Conservation (phyloP, 92 coral and sea anemone species). For the Pocillopora meandrina region DNA sequence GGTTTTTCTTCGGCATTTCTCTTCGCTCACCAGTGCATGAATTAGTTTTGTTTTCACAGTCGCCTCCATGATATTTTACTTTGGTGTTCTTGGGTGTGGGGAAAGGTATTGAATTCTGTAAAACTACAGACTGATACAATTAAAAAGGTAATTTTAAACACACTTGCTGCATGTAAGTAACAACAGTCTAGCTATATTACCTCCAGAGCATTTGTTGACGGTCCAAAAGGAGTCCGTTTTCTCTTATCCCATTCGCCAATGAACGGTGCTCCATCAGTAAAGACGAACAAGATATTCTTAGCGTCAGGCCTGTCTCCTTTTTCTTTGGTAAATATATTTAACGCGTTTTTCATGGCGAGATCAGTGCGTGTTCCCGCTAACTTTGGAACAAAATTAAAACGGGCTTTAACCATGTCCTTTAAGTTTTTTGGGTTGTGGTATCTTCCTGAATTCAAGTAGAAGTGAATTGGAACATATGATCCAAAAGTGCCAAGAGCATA, state of each 20-base stretch:
- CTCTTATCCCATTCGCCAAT: not conserved
- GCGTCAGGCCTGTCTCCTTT: conserved; percentile 9
- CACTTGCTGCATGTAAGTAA: too few relatives aligned
- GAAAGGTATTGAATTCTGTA: too few relatives aligned
- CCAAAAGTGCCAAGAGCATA: not conserved
- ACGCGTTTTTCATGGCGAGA: not conserved
- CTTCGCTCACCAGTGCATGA: too few relatives aligned
- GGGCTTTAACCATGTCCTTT: too few relatives aligned
- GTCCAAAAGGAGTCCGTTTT: not conserved
- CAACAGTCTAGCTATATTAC: not conserved
- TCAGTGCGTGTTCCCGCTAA: not conserved
- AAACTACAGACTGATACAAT: too few relatives aligned
- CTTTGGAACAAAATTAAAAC: not conserved
- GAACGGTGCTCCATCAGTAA: not conserved
- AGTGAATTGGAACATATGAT: not conserved
- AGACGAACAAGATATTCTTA: not conserved
- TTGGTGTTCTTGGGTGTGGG: too few relatives aligned
- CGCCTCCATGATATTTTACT: too few relatives aligned
- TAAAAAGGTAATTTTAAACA: too few relatives aligned
- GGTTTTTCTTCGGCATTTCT: too few relatives aligned
- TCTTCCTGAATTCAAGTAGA: not conserved
- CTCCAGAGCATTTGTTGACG: not conserved
- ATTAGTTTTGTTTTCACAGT: too few relatives aligned
- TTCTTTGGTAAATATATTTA: not conserved
- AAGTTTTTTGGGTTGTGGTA: too few relatives aligned